Evolutionary conservation across 2,888 invertebrate species (phyloP), one percentile per base, ranked within the genome.

Genomic region (Drosophila incognita): DNA sequence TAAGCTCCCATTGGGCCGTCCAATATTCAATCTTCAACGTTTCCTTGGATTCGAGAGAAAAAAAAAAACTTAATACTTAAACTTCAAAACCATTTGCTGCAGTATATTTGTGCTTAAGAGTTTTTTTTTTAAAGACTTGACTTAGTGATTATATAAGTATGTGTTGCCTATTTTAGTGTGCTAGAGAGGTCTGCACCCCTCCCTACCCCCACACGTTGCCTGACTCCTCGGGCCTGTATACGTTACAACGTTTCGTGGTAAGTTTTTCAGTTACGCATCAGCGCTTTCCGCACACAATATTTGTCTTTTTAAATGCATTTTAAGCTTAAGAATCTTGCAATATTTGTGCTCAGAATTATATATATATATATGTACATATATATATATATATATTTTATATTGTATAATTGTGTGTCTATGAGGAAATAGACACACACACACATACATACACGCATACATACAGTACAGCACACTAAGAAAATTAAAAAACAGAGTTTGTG

Each of bases 271-370:
- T 53, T 36, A 46, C 51, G 48, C 56, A 36, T 67, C 21, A 58
- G 58, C 21, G 56, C 24, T 38, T 56, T 8, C 18, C 65, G 56
- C 42, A 54, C 71, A 46, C 36, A 52, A 48, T 69, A 48, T 51
- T 57, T 67, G 35, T 48, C 63, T 66, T 73, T 56, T 80, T 88
- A 84, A 84, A 84, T 84, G 83, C 88, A 85, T 71, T 74, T 83
- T 49, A 79, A 82, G 82, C 82, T 79, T 80, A 66, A 65, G 57
- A 58, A 69, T 64, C 58, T 57, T 46, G 51, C 62, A 70, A 74
- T 79, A 71, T 74, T 69, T 84, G 87, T 87, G 85, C 82, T 82
- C 72, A 40, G 75, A 84, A 69, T 54, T 53, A 71, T 31, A 53
- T 13, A 38, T 49, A 21, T 42, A 58, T 46, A 46, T 33, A 38